phyloP scores from a whole-genome alignment of 1,140 invertebrate genomes.

The Aphidius ervi region DNA sequence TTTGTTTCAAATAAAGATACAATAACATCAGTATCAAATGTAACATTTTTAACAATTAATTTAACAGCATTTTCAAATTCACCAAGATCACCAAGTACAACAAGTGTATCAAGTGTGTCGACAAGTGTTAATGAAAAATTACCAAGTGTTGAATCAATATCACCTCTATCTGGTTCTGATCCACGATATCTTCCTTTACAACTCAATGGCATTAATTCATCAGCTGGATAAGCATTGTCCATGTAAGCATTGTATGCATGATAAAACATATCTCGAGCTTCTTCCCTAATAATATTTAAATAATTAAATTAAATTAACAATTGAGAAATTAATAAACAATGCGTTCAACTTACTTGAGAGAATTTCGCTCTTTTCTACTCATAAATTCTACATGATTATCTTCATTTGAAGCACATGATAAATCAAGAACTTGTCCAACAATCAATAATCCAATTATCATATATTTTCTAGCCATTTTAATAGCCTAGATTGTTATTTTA shows the following conservation, averaged over 20 bases:
- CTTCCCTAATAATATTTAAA: constrained; percentile 60
- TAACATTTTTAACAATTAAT: constrained; percentile 79
- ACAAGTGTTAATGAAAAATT: constrained; percentile 96
- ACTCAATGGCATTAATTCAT: constrained; percentile 96
- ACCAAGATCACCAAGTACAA: constrained; percentile 85
- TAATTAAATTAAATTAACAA: constrained; percentile 21
- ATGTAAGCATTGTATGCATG: constrained; percentile 97
- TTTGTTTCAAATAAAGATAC: constrained; percentile 99
- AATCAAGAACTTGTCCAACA: constrained; percentile 33
- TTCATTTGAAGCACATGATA: constrained; percentile 30
- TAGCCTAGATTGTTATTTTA: constrained; percentile 24
- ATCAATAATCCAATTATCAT: constrained; percentile 38
- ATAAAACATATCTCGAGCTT: constrained; percentile 92
- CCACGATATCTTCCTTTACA: constrained; percentile 89
- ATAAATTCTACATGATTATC: constrained; percentile 54
- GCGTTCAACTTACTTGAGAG: constrained; percentile 51
- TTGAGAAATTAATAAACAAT: constrained; percentile 4
- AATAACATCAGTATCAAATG: constrained; percentile 90
- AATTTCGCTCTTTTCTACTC: constrained; percentile 56
- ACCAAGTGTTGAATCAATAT: constrained; percentile 93
- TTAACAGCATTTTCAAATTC: constrained; percentile 92
- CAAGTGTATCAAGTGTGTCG: constrained; percentile 90
- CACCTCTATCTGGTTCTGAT: constrained; percentile 81
- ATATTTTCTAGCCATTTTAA: constrained; percentile 38
- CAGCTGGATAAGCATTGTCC: constrained; percentile 95